Base-by-base conservation (phyloP, 1,140 invertebrate genomes). In the Palaemon carinicauda region DNA sequence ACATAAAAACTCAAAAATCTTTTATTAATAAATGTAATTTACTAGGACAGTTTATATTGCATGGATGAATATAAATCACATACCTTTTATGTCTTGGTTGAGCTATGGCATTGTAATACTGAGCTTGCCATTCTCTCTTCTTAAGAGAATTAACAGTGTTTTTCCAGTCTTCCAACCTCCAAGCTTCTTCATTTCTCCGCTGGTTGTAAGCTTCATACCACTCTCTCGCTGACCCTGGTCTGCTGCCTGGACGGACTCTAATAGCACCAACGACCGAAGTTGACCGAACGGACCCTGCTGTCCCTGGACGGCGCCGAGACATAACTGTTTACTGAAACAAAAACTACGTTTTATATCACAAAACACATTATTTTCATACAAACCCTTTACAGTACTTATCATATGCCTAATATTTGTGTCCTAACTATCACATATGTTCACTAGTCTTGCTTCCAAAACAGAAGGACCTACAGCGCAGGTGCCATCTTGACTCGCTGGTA, bases 81-180 rank as follows among this genome's bases (percentile, higher is more conserved):
- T 51, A 86, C 84, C 50, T 54, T 56, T 80, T 86, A 17, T 80
- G 51, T 51, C 52, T 73, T 79, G 84, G 84, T 29, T 79, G 80
- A 31, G 81, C 80, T 71, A 88, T 69, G 51, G 27, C 19, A 51
- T 78, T 88, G 33, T 88, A 88, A 71, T 73, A 88, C 31, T 88
- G 80, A 1, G 87, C 81, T 51, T 88, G 52, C 87, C 87, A 88
- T 79, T 88, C 87, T 33, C 81, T 88, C 17, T 79, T 82, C 56
- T 88, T 88, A n/a, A 79, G 31, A 3, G 27, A 17, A 79, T 83
- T 88, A 31, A 82, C 80, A 12, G 80, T 88, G 56, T 82, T 82
- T 52, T 60, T 54, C 77, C 77, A 82, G 19, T 88, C 87, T 41
- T 88, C 80, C 56, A 83, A 19, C 21, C 81, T 41, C 87, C 87